A percentile compares a stretch with the other conserved stretches of the same genome.
Evolutionary conservation across 1,140 invertebrate species (phyloP).

Genomic region (Caenorhabditis briggsae): DNA sequence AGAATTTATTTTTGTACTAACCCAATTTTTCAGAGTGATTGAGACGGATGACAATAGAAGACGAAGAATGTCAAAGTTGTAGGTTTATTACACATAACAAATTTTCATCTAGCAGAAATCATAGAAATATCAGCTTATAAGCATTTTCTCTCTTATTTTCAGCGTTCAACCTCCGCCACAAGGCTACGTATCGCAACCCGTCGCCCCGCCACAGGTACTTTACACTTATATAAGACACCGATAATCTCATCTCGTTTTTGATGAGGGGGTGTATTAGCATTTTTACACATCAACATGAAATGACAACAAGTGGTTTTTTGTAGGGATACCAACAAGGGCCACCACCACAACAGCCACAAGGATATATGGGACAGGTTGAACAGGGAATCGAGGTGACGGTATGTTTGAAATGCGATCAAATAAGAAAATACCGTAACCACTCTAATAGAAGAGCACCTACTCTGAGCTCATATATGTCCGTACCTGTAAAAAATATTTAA

Average conservation of each 20-base stretch:
- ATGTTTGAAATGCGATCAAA: no score
- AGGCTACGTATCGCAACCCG: conserved; percentile 12
- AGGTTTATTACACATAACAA: background rate
- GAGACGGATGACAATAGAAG: conserved; percentile 14
- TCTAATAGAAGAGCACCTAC: no score
- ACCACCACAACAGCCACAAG: conserved; percentile 17
- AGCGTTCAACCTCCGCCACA: conserved; percentile 31
- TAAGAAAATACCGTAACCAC: no score
- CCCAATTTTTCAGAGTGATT: conserved; percentile 9
- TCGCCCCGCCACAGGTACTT: conserved; percentile 24
- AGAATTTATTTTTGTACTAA: background rate
- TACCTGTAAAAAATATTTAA: no score
- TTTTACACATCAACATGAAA: no score
- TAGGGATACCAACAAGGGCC: conserved; percentile 32
- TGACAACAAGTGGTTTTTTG: background rate
- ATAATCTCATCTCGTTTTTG: conserved; percentile 28
- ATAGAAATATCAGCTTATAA: no score
- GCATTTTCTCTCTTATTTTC: background rate
- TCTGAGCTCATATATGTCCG: no score
- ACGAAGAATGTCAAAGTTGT: conserved; percentile 12
- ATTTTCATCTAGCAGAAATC: no score
- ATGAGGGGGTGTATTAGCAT: background rate
- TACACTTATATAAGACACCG: conserved; percentile 26
- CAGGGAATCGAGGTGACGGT: conserved; percentile 37
- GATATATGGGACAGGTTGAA: conserved; percentile 1